phyloP scores from a whole-genome alignment of 2,797 vertebrate genomes.

The Anomalospiza imberbis region DNA sequence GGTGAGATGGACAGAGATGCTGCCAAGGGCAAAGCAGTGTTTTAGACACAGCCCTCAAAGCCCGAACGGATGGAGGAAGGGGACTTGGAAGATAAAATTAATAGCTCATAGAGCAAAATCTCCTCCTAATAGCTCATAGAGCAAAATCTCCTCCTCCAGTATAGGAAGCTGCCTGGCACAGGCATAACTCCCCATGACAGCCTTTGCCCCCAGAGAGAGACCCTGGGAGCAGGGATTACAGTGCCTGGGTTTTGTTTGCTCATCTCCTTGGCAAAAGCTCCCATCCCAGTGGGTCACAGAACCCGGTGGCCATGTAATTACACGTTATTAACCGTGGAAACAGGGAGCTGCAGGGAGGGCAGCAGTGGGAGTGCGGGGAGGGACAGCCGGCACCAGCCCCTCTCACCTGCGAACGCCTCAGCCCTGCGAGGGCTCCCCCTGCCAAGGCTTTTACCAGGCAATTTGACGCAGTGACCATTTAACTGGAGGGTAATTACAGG shows the following conservation, averaged over 20 bases:
- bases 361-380: neutral
- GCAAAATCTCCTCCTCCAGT: neutral
- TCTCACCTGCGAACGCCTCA: neutral
- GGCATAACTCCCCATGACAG: neutral
- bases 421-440: neutral
- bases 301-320: neutral
- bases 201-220: neutral
- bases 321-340: neutral
- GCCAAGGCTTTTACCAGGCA: constrained; percentile 37
- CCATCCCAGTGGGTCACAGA: fast-evolving
- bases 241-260: neutral
- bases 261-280: neutral
- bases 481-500: constrained; percentile 53
- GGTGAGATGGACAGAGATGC: neutral
- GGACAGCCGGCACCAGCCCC: neutral
- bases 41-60: neutral
- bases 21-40: neutral
- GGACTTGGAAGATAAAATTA: neutral
- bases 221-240: neutral
- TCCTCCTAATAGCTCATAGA: neutral
- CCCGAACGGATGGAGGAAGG: neutral
- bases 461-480: constrained; percentile 59
- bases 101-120: neutral
- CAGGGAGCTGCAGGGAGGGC: neutral
- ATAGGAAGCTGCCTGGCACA: neutral